A percentile compares a stretch with the other conserved stretches of the same genome.
Conservation (phyloP, 1,140 invertebrate genomes). For the Watersipora subatra region DNA sequence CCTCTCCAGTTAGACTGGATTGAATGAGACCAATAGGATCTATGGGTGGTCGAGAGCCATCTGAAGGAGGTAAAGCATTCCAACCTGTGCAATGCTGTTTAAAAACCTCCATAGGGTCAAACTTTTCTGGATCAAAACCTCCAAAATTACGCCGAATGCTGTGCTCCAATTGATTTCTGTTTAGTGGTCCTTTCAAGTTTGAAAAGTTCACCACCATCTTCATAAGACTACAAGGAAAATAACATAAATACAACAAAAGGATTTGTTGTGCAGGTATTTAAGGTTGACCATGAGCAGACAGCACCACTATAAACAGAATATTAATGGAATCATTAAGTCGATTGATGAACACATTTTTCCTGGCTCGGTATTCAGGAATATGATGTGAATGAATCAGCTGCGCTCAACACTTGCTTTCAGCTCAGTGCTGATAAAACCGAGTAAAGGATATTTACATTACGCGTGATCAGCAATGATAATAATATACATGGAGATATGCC, state of each 20-base stretch:
- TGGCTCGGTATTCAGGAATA: neutral
- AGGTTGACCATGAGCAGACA: neutral
- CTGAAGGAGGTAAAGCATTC: neutral
- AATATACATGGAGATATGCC: too few species aligned
- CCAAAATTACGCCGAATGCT: slow-evolving; percentile 28
- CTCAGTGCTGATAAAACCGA: too few species aligned
- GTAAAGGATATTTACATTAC: too few species aligned
- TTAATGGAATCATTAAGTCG: neutral
- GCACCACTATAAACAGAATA: neutral
- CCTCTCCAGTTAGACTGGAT: neutral
- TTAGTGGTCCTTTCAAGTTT: slow-evolving; percentile 10
- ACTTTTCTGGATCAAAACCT: slow-evolving; percentile 17
- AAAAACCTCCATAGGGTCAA: slow-evolving; percentile 21
- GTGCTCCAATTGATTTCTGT: slow-evolving; percentile 20
- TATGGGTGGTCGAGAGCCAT: neutral
- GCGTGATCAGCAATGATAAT: too few species aligned
- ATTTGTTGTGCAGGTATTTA: neutral
- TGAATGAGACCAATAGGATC: slow-evolving; percentile 2
- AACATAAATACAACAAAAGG: neutral
- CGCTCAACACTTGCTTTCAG: too few species aligned
- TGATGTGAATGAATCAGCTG: neutral
- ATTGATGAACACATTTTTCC: neutral
- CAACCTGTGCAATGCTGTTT: slow-evolving; percentile 2
- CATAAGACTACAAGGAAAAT: slow-evolving; percentile 18
- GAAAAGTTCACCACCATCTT: slow-evolving; percentile 28